These are phyloP conservation scores for Sycobia sp. DNA, from an alignment of 1,140 invertebrate species.

Conservation along the genomic window DNA sequence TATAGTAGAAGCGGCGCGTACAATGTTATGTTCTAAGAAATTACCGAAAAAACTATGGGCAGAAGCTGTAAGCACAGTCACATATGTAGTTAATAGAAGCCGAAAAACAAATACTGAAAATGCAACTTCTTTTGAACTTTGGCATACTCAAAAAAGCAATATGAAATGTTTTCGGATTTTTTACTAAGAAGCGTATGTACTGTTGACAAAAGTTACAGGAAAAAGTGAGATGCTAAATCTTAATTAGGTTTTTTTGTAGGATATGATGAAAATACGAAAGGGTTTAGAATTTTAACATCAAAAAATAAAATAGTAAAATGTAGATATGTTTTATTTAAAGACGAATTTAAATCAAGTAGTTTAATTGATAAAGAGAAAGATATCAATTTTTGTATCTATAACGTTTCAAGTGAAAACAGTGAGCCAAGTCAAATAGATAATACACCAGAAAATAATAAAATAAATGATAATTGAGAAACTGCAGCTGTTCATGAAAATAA, in stretches of 20 bases:
- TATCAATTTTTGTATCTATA: background rate
- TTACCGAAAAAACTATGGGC: background rate
- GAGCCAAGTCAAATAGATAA: too few species aligned
- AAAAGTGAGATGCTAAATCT: constrained; percentile 1
- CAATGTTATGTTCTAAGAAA: background rate
- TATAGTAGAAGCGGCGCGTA: background rate
- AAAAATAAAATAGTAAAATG: background rate
- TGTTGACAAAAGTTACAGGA: background rate
- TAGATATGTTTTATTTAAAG: background rate
- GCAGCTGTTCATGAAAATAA: background rate
- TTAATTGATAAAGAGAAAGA: background rate
- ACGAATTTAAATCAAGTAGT: background rate
- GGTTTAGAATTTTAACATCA: background rate
- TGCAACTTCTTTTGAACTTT: constrained; percentile 5
- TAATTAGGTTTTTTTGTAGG: background rate
- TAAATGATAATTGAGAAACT: too few species aligned
- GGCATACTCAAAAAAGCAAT: constrained; percentile 38
- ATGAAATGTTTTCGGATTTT: background rate
- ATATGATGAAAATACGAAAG: constrained; percentile 3
- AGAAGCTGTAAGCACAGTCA: constrained; percentile 8
- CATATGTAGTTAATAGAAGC: constrained; percentile 37
- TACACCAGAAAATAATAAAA: too few species aligned
- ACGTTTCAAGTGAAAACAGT: too few species aligned
- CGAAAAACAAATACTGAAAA: background rate
- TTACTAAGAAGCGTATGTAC: too few species aligned